Base-by-base conservation (phyloP, 30 jellyfish, hydroid and myxozoan species). In the Hydractinia symbiolongicarpus region DNA sequence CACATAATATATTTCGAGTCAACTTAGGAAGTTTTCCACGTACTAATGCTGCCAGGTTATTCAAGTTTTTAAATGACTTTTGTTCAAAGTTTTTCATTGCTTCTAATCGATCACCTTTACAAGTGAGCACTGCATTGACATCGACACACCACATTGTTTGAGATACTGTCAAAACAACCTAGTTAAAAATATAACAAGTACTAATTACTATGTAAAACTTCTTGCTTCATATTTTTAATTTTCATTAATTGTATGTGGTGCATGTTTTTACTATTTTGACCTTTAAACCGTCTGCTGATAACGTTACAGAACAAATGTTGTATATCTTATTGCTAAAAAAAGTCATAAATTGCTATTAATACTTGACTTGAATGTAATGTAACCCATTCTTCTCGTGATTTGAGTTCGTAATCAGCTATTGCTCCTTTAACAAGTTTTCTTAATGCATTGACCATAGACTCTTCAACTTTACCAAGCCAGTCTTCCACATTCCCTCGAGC, bases 401-500 rank as follows among this genome's bases (percentile, higher is more conserved):
- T 93, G 72, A 84, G 61, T 50, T 87, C 98, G 66, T 93, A 93
- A 20, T 93, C 98, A 10, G 94, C 90, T 21, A 93, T 82, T 5
- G 98, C 83, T 5, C 82, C 81, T 75, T 93, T 93, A 8, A 95
- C 84, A 54, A 87, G 79, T 66, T 93, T 93, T 79, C 96, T 77
- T 14, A 93, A 79, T 52, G 95, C 83, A 53, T 87, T 75, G n/a
- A 93, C 94, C 98, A 93, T 93, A 5, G 98, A 83, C 54, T 93
- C 98, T 67, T 93, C 98, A 9, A 93, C 98, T 73, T 93, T 93
- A 8, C 98, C 98, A 7, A 93, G 94, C 98, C 98, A 93, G 53
- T 93, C 98, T 73, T 93, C 98, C 4, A 93, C 98, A 79, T 93
- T 93, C 4, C 98, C 98, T 71, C 98, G 90, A 19, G 98, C 98